phyloP scores from a whole-genome alignment of 2,797 vertebrate genomes.

The Denticeps clupeoides region DNA sequence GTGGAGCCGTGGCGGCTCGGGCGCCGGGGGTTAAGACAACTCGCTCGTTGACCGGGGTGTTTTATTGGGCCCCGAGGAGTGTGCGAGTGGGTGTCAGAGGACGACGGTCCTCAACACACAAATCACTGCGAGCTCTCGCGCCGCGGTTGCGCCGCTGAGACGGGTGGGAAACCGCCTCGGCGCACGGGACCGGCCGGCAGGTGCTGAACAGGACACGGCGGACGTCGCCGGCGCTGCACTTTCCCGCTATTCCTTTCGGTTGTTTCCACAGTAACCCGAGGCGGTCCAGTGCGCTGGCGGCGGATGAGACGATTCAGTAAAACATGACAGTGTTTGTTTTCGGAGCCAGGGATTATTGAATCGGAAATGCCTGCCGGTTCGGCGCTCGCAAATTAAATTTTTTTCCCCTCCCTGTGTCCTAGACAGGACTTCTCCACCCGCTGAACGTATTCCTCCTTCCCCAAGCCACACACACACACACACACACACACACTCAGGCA shows the following conservation, averaged over 20 bases:
- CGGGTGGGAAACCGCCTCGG: constrained; percentile 10
- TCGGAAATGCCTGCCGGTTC: constrained; percentile 23
- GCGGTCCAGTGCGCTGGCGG: constrained; percentile 9
- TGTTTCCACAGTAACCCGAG: constrained; percentile 38
- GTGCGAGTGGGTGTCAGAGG: constrained; percentile 5
- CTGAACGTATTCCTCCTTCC: constrained; percentile 22
- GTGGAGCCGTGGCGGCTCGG: not conserved
- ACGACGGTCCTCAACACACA: constrained; percentile 12
- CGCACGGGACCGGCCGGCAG: no score
- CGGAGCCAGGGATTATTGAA: constrained; percentile 25
- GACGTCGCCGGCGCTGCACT: not conserved
- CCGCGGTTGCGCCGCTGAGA: constrained; percentile 22
- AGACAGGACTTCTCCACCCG: constrained; percentile 37
- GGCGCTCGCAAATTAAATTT: constrained; percentile 35
- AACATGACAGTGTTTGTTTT: constrained; percentile 31
- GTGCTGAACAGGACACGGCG: no score
- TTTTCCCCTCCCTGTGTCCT: constrained; percentile 33
- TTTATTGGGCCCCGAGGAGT: constrained; percentile 11
- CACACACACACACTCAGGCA: constrained; percentile 32
- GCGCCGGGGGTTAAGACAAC: constrained; percentile 44
- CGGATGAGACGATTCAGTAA: constrained; percentile 13
- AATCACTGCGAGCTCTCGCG: constrained; percentile 16
- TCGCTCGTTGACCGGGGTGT: constrained; percentile 38
- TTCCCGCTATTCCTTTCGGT: constrained; percentile 13
- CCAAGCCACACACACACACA: not conserved